Evolutionary conservation across 2,797 vertebrate species (phyloP).

Genomic region (Hyperoplus lanceolatus): DNA sequence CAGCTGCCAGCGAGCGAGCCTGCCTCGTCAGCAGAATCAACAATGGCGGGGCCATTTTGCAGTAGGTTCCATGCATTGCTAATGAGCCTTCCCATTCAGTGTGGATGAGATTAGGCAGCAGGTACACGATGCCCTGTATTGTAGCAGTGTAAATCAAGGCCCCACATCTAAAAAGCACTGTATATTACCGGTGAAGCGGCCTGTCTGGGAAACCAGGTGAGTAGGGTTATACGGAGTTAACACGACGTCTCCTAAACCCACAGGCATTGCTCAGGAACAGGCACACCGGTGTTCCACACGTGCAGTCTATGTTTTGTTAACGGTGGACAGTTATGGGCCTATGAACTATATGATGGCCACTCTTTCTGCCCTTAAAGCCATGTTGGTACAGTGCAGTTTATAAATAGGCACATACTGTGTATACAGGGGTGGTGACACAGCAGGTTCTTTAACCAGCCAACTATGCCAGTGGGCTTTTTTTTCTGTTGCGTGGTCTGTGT

Average conservation of each 20-base stretch:
- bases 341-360: conserved; percentile 41
- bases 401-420: conserved; percentile 41
- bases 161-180: conserved; percentile 27
- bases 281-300: neutral
- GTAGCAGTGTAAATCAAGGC: conserved; percentile 55
- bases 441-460: conserved; percentile 49
- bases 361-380: conserved; percentile 34
- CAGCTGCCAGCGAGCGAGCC: conserved; percentile 2
- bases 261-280: neutral
- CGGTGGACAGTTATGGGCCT: conserved; percentile 50
- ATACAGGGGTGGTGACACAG: conserved; percentile 42
- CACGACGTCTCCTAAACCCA: conserved; percentile 3
- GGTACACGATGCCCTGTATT: conserved; percentile 54
- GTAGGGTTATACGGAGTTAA: neutral
- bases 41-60: conserved; percentile 67
- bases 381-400: conserved; percentile 40
- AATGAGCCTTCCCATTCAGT: conserved; percentile 73
- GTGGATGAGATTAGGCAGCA: conserved; percentile 54
- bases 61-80: conserved; percentile 74
- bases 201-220: conserved; percentile 10
- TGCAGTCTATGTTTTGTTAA: conserved; percentile 33
- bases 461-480: conserved; percentile 51
- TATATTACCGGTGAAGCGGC: conserved; percentile 34
- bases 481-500: conserved; percentile 54
- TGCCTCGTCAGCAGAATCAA: conserved; percentile 79